Conservation (phyloP, 2,113 vertebrate species). For the Callipepla californica region DNA sequence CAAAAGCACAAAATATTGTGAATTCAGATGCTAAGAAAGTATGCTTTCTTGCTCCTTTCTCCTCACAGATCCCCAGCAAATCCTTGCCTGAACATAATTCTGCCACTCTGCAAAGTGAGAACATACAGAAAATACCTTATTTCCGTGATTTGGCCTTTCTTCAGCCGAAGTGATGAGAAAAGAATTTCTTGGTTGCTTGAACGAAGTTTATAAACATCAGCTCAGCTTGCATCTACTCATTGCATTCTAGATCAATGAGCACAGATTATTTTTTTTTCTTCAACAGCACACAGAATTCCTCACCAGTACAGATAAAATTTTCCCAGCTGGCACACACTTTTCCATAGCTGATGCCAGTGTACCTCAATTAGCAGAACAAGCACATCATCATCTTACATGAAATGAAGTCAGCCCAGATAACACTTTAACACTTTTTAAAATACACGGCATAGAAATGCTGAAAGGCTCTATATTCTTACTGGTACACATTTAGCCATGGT, state of each 20-base stretch:
- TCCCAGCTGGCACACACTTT: neutral
- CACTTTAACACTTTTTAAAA: neutral
- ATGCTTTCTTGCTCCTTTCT: accelerated
- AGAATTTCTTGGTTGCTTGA: constrained; percentile 5
- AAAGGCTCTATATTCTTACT: neutral
- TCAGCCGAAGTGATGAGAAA: neutral
- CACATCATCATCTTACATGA: neutral
- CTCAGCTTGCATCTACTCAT: neutral
- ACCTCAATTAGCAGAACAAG: neutral
- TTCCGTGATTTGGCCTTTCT: neutral
- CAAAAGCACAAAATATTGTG: accelerated
- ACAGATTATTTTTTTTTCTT: neutral
- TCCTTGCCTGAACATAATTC: neutral
- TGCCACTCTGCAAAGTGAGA: neutral
- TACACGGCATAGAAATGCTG: neutral
- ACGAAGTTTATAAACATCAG: neutral
- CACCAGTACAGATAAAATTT: neutral
- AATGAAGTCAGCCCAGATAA: neutral
- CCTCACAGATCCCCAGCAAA: neutral
- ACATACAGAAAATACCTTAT: neutral
- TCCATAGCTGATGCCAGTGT: neutral
- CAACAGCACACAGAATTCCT: neutral
- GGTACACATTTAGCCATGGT: neutral
- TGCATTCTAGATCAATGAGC: neutral
- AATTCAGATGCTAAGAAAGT: neutral